A percentile compares a stretch with the other conserved stretches of the same genome.
phyloP scores from a whole-genome alignment of 2,113 vertebrate genomes.

The Orthonyx spaldingii region DNA sequence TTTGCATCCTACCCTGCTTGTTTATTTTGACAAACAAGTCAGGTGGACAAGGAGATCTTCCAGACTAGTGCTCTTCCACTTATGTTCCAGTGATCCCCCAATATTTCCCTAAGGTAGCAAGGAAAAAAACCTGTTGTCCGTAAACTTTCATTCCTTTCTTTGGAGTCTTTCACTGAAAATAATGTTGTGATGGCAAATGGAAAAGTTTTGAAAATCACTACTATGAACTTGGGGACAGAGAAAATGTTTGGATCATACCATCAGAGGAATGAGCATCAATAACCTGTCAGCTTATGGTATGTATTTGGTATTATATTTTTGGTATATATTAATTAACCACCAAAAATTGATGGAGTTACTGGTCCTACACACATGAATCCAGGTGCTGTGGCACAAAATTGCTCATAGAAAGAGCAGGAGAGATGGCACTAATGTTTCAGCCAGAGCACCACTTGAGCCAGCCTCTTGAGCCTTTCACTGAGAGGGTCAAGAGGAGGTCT shows the following conservation, averaged over 20 bases:
- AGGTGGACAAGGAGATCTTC: not conserved
- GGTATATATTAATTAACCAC: not conserved
- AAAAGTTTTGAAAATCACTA: not conserved
- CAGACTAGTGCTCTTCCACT: not conserved
- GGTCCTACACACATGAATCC: not conserved
- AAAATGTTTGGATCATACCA: not conserved
- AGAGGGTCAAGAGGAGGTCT: not conserved
- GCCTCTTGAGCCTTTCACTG: not conserved
- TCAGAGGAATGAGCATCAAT: fast-evolving
- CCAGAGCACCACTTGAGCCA: not conserved
- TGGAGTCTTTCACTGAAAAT: not conserved
- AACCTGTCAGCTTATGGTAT: not conserved
- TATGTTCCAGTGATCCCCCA: not conserved
- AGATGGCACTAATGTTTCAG: not conserved
- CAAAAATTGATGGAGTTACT: not conserved
- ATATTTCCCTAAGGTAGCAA: not conserved
- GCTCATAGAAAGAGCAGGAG: not conserved
- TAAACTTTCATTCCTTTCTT: not conserved
- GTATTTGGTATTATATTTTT: not conserved
- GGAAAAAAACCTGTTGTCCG: not conserved
- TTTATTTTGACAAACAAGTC: not conserved
- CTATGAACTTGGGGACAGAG: not conserved
- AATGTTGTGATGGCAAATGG: not conserved
- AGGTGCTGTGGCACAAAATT: not conserved
- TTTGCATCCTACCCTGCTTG: not conserved